Conservation (phyloP, 2,888 invertebrate genomes). For the Caenorhabditis sinica region DNA sequence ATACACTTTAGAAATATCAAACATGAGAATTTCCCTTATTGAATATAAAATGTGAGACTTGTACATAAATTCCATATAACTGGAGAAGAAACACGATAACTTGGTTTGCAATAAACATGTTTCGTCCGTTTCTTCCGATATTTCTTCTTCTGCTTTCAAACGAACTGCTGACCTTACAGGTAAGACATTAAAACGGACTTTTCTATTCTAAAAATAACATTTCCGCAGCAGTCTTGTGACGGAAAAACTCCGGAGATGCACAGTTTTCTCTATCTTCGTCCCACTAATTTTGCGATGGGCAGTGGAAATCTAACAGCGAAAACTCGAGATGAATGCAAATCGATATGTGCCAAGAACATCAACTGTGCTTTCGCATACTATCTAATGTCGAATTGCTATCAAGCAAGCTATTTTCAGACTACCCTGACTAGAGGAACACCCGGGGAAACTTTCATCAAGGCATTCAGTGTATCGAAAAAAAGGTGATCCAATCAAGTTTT, state of each 20-base stretch:
- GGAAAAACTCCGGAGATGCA: slow-evolving; percentile 19
- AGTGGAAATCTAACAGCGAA: slow-evolving; percentile 12
- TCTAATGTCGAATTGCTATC: slow-evolving; percentile 15
- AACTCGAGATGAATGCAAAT: slow-evolving; percentile 12
- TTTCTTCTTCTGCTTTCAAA: neutral
- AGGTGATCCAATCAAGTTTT: neutral
- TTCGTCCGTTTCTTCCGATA: neutral
- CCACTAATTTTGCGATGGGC: neutral
- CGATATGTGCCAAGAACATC: neutral
- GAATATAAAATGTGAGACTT: neutral
- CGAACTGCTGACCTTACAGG: neutral
- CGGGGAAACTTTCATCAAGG: slow-evolving; percentile 16
- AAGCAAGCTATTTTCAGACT: neutral
- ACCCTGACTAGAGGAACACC: slow-evolving; percentile 3
- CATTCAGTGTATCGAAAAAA: too few relatives aligned
- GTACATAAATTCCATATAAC: neutral
- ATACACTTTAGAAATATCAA: neutral
- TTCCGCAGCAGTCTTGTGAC: slow-evolving; percentile 18
- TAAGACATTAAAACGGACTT: neutral
- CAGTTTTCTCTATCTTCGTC: slow-evolving; percentile 5
- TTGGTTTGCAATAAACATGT: neutral
- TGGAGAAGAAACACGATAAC: neutral
- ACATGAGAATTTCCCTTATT: neutral
- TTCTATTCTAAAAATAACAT: neutral
- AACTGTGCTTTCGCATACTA: slow-evolving; percentile 20